Percentiles rank a stretch among this genome's conserved stretches.
These are phyloP conservation scores for Acanthornis magna DNA, from an alignment of 2,797 vertebrate genomes.

Conservation along the genomic window DNA sequence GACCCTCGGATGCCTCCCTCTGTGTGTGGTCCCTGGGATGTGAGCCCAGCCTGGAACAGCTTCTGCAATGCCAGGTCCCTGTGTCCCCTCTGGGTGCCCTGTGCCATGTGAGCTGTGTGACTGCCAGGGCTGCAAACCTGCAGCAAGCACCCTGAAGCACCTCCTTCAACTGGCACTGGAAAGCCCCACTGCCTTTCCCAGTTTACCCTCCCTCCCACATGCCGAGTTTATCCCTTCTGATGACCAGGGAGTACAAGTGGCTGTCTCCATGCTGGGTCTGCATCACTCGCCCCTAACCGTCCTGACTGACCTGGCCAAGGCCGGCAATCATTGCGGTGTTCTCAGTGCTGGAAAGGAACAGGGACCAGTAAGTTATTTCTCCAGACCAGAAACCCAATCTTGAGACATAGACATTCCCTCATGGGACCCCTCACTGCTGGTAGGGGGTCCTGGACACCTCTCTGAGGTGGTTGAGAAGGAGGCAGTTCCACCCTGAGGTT, in stretches of 20 bases:
- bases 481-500: not conserved
- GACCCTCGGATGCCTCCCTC: not conserved
- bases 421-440: rapidly evolving
- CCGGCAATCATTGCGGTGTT: conserved; percentile 97
- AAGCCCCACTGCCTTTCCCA: not conserved
- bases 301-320: conserved; percentile 87
- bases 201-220: not conserved
- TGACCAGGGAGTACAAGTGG: not conserved
- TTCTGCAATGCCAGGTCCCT: not conserved
- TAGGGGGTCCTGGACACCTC: not conserved
- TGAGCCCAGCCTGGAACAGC: not conserved
- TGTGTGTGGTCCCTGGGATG: rapidly evolving
- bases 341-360: conserved; percentile 85
- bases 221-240: rapidly evolving
- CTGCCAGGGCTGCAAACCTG: not conserved
- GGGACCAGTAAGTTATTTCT: not conserved
- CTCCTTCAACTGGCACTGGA: not conserved
- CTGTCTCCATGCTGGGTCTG: not conserved
- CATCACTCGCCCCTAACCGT: not conserved
- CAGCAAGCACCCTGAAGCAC: rapidly evolving
- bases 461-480: not conserved
- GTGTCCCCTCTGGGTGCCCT: not conserved
- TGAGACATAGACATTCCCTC: not conserved
- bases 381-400: not conserved
- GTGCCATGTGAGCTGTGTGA: rapidly evolving